Conservation (phyloP, 2,113 vertebrate species). For the Apus apus region DNA sequence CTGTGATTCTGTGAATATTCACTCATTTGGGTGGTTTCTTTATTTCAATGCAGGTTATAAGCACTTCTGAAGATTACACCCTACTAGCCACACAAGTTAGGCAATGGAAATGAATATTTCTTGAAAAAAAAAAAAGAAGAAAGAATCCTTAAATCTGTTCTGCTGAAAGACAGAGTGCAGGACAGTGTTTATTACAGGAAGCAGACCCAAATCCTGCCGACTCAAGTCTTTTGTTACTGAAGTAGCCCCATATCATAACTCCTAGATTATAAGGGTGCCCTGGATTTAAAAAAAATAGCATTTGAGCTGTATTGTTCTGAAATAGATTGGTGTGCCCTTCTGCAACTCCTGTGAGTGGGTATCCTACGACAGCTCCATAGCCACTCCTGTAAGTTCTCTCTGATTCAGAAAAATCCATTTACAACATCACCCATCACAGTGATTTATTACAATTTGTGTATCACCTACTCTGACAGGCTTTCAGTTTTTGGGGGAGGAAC, state of each 20-base stretch:
- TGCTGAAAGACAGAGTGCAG: background rate
- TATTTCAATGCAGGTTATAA: background rate
- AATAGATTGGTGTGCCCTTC: background rate
- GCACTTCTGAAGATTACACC: background rate
- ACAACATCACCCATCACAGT: background rate
- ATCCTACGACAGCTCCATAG: background rate
- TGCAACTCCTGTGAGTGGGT: background rate
- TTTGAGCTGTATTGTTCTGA: background rate
- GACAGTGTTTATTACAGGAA: background rate
- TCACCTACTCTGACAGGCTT: background rate
- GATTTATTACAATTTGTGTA: constrained; percentile 11
- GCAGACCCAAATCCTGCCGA: background rate
- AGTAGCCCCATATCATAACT: background rate
- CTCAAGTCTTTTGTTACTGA: background rate
- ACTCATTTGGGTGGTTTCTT: background rate
- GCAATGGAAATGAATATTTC: background rate
- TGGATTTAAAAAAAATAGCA: background rate
- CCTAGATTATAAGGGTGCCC: background rate
- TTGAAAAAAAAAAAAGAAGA: background rate
- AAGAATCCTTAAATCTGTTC: background rate
- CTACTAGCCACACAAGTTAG: background rate
- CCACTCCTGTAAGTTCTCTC: background rate
- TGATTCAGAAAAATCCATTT: background rate
- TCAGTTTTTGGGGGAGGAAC: background rate
- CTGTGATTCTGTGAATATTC: background rate